A percentile compares a stretch with the other conserved stretches of the same genome.
These are phyloP conservation scores for Elachura formosa DNA, from an alignment of 2,113 vertebrate genomes.

Conservation along the genomic window DNA sequence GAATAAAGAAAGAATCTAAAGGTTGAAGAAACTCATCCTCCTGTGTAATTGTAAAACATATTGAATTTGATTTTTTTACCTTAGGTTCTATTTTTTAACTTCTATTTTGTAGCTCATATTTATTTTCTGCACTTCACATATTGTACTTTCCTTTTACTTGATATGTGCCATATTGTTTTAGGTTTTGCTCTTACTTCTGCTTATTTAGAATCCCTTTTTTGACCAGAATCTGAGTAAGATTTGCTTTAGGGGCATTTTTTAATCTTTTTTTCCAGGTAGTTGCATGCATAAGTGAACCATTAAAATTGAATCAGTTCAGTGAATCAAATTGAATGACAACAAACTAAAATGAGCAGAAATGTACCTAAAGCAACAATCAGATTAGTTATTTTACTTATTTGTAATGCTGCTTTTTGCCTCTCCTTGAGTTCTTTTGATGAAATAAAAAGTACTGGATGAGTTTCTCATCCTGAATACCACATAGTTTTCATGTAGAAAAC, in stretches of 20 bases:
- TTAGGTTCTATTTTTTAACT: conserved; percentile 51
- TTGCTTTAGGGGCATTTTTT: conserved; percentile 67
- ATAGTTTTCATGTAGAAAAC: background rate
- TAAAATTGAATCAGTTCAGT: conserved; percentile 68
- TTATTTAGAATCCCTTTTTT: conserved; percentile 69
- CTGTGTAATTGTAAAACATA: conserved; percentile 51
- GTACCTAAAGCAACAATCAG: conserved; percentile 21
- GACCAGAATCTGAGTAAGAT: conserved; percentile 62
- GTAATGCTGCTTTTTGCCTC: background rate
- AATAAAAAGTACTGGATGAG: background rate
- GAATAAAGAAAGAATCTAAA: conserved; percentile 42
- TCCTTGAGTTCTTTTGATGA: background rate
- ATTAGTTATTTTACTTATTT: conserved; percentile 57
- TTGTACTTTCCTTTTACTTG: conserved; percentile 42
- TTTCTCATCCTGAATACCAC: background rate
- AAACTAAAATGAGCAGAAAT: conserved; percentile 57
- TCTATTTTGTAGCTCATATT: conserved; percentile 28
- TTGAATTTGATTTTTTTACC: conserved; percentile 46
- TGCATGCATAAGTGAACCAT: conserved; percentile 69
- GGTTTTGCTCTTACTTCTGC: conserved; percentile 59
- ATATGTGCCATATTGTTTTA: background rate
- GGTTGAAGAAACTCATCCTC: conserved; percentile 40
- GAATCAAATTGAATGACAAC: conserved; percentile 61
- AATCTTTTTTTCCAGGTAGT: conserved; percentile 62
- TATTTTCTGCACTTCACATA: conserved; percentile 36